Evolutionary conservation across 2,113 vertebrate genomes (phyloP), one percentile per base, ranked within the genome.

Genomic region (Accipiter virgatus): DNA sequence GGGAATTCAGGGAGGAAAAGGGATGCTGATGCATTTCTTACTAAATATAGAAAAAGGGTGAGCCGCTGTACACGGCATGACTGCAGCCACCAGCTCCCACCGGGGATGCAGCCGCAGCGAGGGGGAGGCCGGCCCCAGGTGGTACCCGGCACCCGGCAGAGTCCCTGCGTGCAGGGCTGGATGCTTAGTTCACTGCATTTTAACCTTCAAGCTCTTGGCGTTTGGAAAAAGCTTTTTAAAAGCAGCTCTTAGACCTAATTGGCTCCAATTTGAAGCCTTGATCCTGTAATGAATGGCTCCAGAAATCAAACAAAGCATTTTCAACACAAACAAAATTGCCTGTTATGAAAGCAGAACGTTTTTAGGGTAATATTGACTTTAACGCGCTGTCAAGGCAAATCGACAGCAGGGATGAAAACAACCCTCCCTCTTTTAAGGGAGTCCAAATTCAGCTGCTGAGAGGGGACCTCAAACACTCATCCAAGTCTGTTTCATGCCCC

Each of bases 351-450:
- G 95, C 63, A 72, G 78, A 83, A 72, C 4, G 31, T 91, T 93
- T 93, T 95, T 68, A 25, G 59, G 78, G 74, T 75, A 98, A 97
- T 95, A 95, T 68, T 97, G 97, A 97, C 95, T 97, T 95, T 92
- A 98, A 98, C 40, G 29, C 43, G 75, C 97, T 98, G 97, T 97
- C 96, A 93, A 95, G 91, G 96, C 97, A 96, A 94, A 97, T 73
- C 96, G 96, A 97, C 79, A 86, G 90, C 63, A 26, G 79, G 63
- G 97, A 98, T 96, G 97, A 50, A 67, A 88, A 42, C 97, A 97
- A 42, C 56, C 59, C 16, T 91, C 65, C 40, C 34, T 29, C 48
- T 75, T 20, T 29, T n/a, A 53, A 88, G 62, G 26, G 22, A 62
- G 56, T 40, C 48, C 82, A 79, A 63, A 56, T 25, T n/a, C 52